Evolutionary conservation across 1,140 invertebrate species (phyloP).

Genomic region (Leptoteleia sp.): DNA sequence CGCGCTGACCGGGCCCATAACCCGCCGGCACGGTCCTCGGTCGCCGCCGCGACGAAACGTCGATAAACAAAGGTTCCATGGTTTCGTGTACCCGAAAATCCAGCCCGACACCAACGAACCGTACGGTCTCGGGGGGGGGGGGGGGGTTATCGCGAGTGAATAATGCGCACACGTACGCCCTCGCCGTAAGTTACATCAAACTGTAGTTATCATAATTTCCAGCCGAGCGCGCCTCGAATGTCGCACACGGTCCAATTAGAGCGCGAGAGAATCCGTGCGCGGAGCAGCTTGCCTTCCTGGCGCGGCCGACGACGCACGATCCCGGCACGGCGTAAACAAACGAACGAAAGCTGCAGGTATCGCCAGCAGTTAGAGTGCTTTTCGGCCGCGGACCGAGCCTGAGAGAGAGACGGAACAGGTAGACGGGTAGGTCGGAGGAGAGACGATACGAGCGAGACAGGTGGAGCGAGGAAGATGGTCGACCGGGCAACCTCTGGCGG

Average conservation of each 20-base stretch:
- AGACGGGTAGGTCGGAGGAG: not conserved
- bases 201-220: slow-evolving; percentile 29
- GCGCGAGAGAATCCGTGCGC: not conserved
- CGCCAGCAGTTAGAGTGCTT: slow-evolving; percentile 6
- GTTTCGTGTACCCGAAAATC: too few species aligned
- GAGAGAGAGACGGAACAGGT: slow-evolving; percentile 20
- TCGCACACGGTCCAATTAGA: not conserved
- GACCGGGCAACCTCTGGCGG: slow-evolving; percentile 21
- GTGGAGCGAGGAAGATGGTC: slow-evolving; percentile 42
- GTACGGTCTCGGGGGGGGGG: too few species aligned
- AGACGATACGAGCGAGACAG: slow-evolving; percentile 22
- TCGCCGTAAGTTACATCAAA: slow-evolving; percentile 15
- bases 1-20: too few species aligned
- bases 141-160: slow-evolving; percentile 1
- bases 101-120: not conserved
- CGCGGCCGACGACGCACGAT: not conserved
- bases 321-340: not conserved
- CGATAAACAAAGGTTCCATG: slow-evolving; percentile 5
- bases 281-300: not conserved
- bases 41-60: not conserved
- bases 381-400: slow-evolving; percentile 1
- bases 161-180: not conserved
- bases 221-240: slow-evolving; percentile 11
- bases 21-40: too few species aligned
- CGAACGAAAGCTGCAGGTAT: not conserved